Percentiles rank a stretch among this genome's conserved stretches.
These are phyloP conservation scores for Talpa occidentalis DNA, from an alignment of 2,113 vertebrate species.

Conservation along the genomic window DNA sequence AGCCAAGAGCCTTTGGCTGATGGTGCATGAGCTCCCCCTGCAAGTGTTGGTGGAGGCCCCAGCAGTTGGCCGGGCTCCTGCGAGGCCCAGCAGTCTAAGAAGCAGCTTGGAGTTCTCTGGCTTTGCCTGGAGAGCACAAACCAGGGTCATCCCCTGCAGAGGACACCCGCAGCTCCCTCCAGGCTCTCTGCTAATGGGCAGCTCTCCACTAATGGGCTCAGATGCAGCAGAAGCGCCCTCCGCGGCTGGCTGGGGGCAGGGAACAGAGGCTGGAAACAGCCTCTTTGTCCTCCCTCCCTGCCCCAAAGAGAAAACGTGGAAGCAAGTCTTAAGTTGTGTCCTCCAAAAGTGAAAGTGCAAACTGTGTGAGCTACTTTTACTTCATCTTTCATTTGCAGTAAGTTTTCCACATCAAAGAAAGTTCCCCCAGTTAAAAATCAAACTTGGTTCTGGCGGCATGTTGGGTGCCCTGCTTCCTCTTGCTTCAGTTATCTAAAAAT, in stretches of 20 bases:
- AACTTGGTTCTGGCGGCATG: not conserved
- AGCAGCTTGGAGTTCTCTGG: not conserved
- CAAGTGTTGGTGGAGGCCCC: not conserved
- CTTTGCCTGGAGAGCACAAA: not conserved
- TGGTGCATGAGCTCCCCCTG: fast-evolving
- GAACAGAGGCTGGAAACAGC: not conserved
- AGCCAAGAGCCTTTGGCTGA: not conserved
- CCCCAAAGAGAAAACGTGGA: not conserved
- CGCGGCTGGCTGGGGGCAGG: fast-evolving
- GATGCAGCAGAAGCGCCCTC: no score
- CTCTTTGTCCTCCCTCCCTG: not conserved
- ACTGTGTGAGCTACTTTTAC: not conserved
- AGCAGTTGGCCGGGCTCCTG: not conserved
- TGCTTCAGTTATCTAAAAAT: not conserved
- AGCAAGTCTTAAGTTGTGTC: not conserved
- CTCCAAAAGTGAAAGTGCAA: not conserved
- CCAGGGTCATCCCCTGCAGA: fast-evolving
- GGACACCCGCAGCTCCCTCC: not conserved
- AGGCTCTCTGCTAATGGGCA: not conserved
- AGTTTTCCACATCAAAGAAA: not conserved
- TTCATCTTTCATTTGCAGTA: not conserved
- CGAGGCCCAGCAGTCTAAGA: not conserved
- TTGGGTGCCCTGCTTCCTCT: not conserved
- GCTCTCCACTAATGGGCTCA: fast-evolving
- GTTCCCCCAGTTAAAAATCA: not conserved